Evolutionary conservation across 2,888 invertebrate genomes (phyloP), one percentile per base, ranked within the genome.

Genomic region (Noctua janthina): DNA sequence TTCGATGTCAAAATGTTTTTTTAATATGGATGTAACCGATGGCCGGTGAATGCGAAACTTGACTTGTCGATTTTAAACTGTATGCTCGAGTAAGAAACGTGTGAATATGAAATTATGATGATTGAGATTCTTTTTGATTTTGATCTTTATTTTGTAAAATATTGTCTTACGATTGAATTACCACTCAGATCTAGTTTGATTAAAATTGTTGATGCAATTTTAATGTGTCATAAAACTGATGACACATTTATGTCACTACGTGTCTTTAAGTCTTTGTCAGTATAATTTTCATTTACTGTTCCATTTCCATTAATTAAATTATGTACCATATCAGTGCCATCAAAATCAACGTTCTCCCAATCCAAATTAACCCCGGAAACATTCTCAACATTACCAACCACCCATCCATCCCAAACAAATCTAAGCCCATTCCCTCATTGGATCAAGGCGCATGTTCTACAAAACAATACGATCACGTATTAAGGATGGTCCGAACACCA

Each of bases 401-500:
- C 20, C 39, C 29, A 79, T 46, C 39, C 29, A 78, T 46, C 46
- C 39, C 29, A 43, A 74, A 66, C 56, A n/a, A 75, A 68, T 73
- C 74, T 73, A 83, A 83, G 75, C 64, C 35, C 13, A 66, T 77
- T 43, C 7, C 64, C 35, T 49, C 74, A 82, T 83, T 83, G 74
- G 80, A 81, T 88, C 75, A 87, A 82, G 76, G 66, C 49, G n/a
- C 69, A 82, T 82, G 80, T 86, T 82, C 78, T 79, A 81, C 69
- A 83, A 86, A 84, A 87, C 85, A 88, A 86, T 84, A 73, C 89
- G 79, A 81, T 83, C 73, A 76, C 68, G 70, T 77, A 79, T 88
- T 83, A 82, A 82, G 76, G 79, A 83, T 84, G 68, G 72, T 75
- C 67, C 75, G 84, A 91, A 89, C 90, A 90, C 90, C 91, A 90